Base-by-base conservation (phyloP, 1,140 invertebrate species). In the Tetragonula clypearis region DNA sequence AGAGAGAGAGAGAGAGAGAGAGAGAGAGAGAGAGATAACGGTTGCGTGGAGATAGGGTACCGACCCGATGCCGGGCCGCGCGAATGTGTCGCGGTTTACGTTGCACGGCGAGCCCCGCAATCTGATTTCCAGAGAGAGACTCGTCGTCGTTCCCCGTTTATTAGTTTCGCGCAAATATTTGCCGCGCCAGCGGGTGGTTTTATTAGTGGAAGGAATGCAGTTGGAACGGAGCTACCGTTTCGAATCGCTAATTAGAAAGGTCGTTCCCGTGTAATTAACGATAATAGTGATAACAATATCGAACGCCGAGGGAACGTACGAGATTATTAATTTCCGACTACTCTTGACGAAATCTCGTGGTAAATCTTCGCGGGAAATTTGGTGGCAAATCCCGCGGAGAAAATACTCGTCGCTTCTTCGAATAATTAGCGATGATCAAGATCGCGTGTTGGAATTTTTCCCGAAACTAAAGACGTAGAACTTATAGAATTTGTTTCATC, bases 21-120 rank as follows among this genome's bases (percentile, higher is more conserved):
- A 41, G 41, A 72, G 65, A 84, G 86, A 69, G 66, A 49, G 30
- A 35, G 35, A 85, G 86, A 69, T 60, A 49, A 53, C 72, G 72
- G 85, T 30, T 26, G 73, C 74, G 49, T 77, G 74, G 81, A 26
- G 75, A 58, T 49, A 49, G 66, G 72, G 49, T 21, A 68, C 15
- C 17, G n/a, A 21, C 66, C 41, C 60, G 73, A 76, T 71, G 66
- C 53, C 19, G 41, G 80, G 19, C 23, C 23, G 75, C 66, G 75
- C 60, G 68, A 79, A 62, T 56, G 66, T 76, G n/a, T 62, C 82
- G 82, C 82, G 82, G 65, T 84, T 84, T 79, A 15, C 75, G 49
- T 79, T 55, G 75, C 15, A 53, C 21, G n/a, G 26, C 21, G 15
- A n/a, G 53, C 53, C 8, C 21, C 21, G 76, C 82, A 79, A 79